phyloP scores from a whole-genome alignment of 2,888 invertebrate species.

The Napeogenes inachia region DNA sequence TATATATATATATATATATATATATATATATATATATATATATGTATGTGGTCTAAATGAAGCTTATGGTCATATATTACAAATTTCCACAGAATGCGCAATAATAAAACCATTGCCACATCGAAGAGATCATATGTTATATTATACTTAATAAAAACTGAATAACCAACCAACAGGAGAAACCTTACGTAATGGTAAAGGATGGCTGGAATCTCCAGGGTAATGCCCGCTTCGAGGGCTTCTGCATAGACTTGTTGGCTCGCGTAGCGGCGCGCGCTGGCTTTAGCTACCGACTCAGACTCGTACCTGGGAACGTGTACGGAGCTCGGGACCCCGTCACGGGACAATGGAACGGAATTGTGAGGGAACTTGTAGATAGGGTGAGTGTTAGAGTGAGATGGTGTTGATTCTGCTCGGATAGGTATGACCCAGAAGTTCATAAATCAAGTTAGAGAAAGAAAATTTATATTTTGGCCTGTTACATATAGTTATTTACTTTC shows the following conservation, averaged over 20 bases:
- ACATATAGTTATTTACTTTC: constrained; percentile 37
- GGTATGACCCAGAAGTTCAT: too few relatives aligned
- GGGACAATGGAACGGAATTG: constrained; percentile 94
- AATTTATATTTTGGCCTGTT: too few relatives aligned
- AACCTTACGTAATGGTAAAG: constrained; percentile 94
- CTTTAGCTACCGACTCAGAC: constrained; percentile 89
- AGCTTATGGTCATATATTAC: too few relatives aligned
- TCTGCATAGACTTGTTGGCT: constrained; percentile 92
- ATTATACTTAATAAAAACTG: not conserved
- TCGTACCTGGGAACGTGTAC: constrained; percentile 93
- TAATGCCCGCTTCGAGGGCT: constrained; percentile 92
- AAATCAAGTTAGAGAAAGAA: too few relatives aligned
- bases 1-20: too few relatives aligned
- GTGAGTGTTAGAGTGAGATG: constrained; percentile 59
- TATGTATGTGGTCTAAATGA: too few relatives aligned
- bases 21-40: too few relatives aligned
- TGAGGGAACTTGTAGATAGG: constrained; percentile 90
- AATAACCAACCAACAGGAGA: constrained; percentile 79
- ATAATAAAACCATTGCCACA: too few relatives aligned
- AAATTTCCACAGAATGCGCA: too few relatives aligned
- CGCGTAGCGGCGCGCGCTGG: constrained; percentile 90
- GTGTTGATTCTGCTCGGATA: not conserved
- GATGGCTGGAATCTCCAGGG: constrained; percentile 90
- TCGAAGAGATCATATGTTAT: too few relatives aligned
- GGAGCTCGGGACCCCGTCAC: constrained; percentile 92